These are phyloP conservation scores for Oncorhynchus tshawytscha DNA, from an alignment of 2,113 vertebrate genomes.

Conservation along the genomic window DNA sequence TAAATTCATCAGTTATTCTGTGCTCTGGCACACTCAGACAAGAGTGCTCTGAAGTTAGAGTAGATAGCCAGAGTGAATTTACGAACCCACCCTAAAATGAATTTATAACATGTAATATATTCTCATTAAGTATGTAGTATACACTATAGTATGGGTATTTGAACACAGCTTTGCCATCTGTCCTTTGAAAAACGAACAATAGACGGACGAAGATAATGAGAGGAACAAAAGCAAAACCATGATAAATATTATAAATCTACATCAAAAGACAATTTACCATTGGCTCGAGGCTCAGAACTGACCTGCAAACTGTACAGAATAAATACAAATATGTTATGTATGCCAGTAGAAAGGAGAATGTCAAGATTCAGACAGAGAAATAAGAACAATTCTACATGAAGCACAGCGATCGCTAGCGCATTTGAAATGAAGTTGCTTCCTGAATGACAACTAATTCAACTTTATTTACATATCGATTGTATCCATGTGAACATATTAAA, in stretches of 20 bases:
- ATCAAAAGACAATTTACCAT: constrained; percentile 80
- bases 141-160: no score
- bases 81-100: no score
- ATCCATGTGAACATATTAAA: background rate
- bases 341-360: constrained; percentile 56
- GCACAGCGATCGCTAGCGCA: background rate
- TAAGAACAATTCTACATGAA: background rate
- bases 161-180: constrained; percentile 79
- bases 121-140: no score
- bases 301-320: constrained; percentile 75
- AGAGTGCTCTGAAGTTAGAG: no score
- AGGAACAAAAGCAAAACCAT: constrained; percentile 28
- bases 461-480: background rate
- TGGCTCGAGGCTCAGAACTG: constrained; percentile 86
- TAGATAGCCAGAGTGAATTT: no score
- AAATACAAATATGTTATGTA: constrained; percentile 34
- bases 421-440: background rate
- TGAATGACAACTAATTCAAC: background rate
- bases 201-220: constrained; percentile 30
- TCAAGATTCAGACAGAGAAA: constrained; percentile 50
- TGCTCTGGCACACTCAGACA: no score
- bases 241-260: background rate
- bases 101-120: no score
- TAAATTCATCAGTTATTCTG: no score
- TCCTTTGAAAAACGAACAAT: constrained; percentile 56